Evolutionary conservation across 2,888 invertebrate genomes (phyloP).

Genomic region (Tenthredo notha): DNA sequence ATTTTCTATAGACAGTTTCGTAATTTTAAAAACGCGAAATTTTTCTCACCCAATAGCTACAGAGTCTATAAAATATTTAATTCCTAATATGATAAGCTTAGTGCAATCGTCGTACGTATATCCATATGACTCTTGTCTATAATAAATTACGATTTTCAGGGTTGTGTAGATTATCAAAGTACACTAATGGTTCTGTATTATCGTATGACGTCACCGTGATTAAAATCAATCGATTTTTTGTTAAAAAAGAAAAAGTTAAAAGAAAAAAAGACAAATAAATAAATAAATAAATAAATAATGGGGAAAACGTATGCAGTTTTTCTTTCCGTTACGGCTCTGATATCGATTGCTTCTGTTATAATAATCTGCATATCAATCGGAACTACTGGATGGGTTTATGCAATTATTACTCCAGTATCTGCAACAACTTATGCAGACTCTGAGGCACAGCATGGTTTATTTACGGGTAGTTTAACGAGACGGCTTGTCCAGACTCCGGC

Average conservation of each 20-base stretch:
- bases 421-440: slow-evolving; percentile 58
- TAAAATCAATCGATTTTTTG: not conserved
- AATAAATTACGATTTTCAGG: not conserved
- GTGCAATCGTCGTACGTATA: not conserved
- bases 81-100: not conserved
- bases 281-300: slow-evolving; percentile 14
- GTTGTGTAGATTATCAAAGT: not conserved
- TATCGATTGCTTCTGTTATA: slow-evolving; percentile 61
- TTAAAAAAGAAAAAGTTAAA: too few relatives aligned
- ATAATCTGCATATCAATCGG: slow-evolving; percentile 61
- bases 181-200: not conserved
- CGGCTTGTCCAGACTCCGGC: slow-evolving; percentile 59
- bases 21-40: not conserved
- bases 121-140: not conserved
- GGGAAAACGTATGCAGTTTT: slow-evolving; percentile 60
- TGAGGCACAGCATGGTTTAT: slow-evolving; percentile 64
- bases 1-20: not conserved
- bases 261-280: not conserved
- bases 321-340: slow-evolving; percentile 58
- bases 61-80: not conserved
- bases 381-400: slow-evolving; percentile 61
- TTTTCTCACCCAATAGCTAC: not conserved
- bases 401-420: slow-evolving; percentile 59
- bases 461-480: slow-evolving; percentile 62
- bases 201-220: not conserved